Percentiles rank a stretch among this genome's conserved stretches.
Evolutionary conservation across 2,113 vertebrate genomes (phyloP).

Genomic region (Pardalotus punctatus): DNA sequence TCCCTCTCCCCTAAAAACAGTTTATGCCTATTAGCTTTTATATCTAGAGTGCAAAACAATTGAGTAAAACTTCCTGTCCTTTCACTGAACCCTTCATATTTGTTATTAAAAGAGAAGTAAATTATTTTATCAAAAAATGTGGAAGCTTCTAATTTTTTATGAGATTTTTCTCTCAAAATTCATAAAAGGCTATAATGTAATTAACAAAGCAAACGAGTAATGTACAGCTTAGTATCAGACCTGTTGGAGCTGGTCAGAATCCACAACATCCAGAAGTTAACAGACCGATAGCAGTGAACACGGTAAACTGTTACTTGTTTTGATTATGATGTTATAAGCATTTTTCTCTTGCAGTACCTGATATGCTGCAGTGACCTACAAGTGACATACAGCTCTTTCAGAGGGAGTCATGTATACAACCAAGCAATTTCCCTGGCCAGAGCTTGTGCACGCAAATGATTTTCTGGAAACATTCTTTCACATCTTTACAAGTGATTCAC

Average conservation of each 20-base stretch:
- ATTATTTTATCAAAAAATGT: not conserved
- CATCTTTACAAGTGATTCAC: not conserved
- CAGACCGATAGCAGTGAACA: not conserved
- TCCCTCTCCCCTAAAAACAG: not conserved
- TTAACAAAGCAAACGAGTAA: not conserved
- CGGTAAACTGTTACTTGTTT: not conserved
- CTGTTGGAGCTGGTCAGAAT: not conserved
- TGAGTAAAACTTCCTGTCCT: not conserved
- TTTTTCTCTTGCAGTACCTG: not conserved
- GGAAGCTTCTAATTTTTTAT: not conserved
- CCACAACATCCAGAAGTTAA: not conserved
- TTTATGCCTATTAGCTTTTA: not conserved
- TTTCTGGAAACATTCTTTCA: conserved; percentile 18
- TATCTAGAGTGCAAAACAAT: not conserved
- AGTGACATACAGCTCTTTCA: not conserved
- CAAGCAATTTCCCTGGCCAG: not conserved
- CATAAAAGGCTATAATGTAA: not conserved
- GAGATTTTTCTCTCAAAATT: not conserved
- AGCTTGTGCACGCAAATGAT: not conserved
- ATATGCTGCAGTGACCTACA: not conserved
- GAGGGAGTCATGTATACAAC: not conserved
- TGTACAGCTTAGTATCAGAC: not conserved
- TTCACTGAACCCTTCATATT: not conserved
- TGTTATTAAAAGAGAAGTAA: not conserved
- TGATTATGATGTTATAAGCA: not conserved